phyloP scores from a whole-genome alignment of 1,140 invertebrate genomes.

The Drosophila mojavensis region DNA sequence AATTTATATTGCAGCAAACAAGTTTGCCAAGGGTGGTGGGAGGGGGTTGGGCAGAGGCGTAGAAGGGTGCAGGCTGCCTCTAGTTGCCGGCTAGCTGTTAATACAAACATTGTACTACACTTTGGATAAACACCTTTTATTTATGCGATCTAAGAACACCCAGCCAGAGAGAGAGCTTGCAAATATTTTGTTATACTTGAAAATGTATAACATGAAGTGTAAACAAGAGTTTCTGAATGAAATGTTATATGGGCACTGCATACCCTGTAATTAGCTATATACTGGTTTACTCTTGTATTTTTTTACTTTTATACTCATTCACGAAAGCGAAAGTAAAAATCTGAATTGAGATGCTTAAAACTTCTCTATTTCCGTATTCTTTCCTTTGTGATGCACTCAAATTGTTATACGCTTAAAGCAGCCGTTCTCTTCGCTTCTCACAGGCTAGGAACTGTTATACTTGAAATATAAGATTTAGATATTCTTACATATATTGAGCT shows the following conservation, averaged over 20 bases:
- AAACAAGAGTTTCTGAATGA: not conserved
- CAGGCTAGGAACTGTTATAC: too few species aligned
- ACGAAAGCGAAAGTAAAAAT: too few species aligned
- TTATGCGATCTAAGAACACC: not conserved
- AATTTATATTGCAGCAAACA: constrained; percentile 9
- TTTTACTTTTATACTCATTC: too few species aligned
- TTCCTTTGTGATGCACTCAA: too few species aligned
- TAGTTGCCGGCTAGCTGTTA: not conserved
- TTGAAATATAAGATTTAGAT: too few species aligned
- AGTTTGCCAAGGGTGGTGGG: not conserved
- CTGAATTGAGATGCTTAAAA: too few species aligned
- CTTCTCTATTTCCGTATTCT: too few species aligned
- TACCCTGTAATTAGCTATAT: constrained; percentile 3
- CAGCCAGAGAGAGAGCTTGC: too few species aligned
- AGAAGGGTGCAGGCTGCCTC: not conserved
- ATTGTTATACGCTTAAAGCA: too few species aligned
- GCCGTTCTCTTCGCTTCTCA: too few species aligned
- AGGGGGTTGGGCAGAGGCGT: not conserved
- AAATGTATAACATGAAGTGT: not conserved
- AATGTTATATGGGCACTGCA: not conserved
- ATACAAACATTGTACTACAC: not conserved
- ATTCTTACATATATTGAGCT: too few species aligned
- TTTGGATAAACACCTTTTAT: constrained; percentile 2
- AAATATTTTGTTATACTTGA: constrained; percentile 1
- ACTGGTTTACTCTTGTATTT: too few species aligned